Conservation (phyloP, 2,113 vertebrate genomes). For the Scophthalmus maximus region DNA sequence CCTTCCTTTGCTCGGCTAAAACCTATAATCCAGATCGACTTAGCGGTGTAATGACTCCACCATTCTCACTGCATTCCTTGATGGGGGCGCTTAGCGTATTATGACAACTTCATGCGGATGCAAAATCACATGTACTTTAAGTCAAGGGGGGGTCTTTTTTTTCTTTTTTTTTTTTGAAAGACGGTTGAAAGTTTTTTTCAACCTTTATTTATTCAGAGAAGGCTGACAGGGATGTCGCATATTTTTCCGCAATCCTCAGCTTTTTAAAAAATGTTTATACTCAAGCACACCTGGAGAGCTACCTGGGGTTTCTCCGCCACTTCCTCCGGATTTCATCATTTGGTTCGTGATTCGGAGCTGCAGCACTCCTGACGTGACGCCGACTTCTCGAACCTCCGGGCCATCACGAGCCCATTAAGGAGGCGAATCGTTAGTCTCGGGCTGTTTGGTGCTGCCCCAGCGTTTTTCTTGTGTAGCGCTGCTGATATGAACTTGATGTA, state of each 20-base stretch:
- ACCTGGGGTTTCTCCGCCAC: neutral
- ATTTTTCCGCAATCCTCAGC: neutral
- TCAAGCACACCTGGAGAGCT: neutral
- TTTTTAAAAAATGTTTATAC: neutral
- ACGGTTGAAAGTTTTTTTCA: slow-evolving; percentile 24
- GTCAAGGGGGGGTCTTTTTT: neutral
- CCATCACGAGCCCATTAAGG: slow-evolving; percentile 61
- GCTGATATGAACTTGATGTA: slow-evolving; percentile 76
- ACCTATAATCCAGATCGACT: slow-evolving; percentile 73
- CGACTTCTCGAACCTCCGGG: slow-evolving; percentile 36
- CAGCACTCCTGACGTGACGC: slow-evolving; percentile 34
- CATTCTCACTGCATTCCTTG: slow-evolving; percentile 37
- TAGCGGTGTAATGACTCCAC: slow-evolving; percentile 63
- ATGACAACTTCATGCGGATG: slow-evolving; percentile 44
- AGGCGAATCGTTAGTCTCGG: slow-evolving; percentile 71
- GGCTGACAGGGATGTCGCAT: neutral
- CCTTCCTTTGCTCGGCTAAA: slow-evolving; percentile 63
- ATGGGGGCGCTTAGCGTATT: slow-evolving; percentile 18
- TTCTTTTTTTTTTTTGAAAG: slow-evolving; percentile 11
- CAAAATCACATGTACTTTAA: slow-evolving; percentile 47
- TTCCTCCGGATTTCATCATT: slow-evolving; percentile 32
- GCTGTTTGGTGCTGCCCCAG: slow-evolving; percentile 71
- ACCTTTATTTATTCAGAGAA: slow-evolving; percentile 11
- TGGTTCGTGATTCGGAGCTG: slow-evolving; percentile 21
- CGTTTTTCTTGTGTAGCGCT: slow-evolving; percentile 57